Evolutionary conservation across 2,888 invertebrate species (phyloP), one percentile per base, ranked within the genome.

Genomic region (Endotricha flammealis): DNA sequence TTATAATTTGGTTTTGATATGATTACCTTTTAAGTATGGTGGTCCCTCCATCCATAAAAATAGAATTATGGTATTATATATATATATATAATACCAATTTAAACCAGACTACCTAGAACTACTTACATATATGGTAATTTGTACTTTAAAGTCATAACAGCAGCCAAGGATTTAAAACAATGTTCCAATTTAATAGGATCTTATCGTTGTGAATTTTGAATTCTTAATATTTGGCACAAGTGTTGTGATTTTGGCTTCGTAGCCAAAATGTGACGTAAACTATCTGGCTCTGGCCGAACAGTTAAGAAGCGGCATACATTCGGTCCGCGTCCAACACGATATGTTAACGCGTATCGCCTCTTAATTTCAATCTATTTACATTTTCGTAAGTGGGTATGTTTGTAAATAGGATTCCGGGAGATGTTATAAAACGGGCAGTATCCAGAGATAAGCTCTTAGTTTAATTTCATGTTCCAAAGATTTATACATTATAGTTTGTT

Each of bases 191-290:
- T 40, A 50, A 55, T n/a, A 64, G 60, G 57, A 53, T 53, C 53
- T 53, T 51, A 53, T 43, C 39, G 33, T 41, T 40, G 53, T 42
- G 42, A 48, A 49, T 55, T 56, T 47, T 50, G 50, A 53, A 54
- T 56, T 48, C 42, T 32, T 14, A 47, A 44, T 39, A 57, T 43
- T 76, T 77, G 76, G 76, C 76, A 75, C 49, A 50, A 44, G 54
- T 64, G 57, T 67, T n/a, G n/a, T n/a, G n/a, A n/a, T n/a, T n/a
- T n/a, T n/a, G n/a, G 68, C 67, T 59, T 30, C 39, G 44, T 53
- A 59, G 76, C 74, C 74, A 76, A 73, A 57, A 64, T 58, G 61
- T 73, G 67, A 73, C 67, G 74, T 66, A 66, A 68, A 53, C 52
- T 43, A 33, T 45, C 42, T 46, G 47, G 44, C 34, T 45, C 42